phyloP scores from a whole-genome alignment of 2,888 invertebrate species.

The Rhopalosiphum nymphaeae region DNA sequence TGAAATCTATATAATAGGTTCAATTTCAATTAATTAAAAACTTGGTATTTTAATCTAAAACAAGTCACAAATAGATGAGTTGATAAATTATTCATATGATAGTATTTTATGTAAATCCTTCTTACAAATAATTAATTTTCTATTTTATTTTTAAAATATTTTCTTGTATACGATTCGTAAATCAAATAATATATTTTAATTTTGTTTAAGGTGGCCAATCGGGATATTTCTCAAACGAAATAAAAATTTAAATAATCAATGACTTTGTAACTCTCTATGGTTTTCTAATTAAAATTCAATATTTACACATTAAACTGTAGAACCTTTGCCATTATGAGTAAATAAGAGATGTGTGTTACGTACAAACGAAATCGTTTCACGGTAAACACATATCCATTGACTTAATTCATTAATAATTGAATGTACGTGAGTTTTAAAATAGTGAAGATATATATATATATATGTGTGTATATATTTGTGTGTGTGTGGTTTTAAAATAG shows the following conservation, averaged over 20 bases:
- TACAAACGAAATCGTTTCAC: background rate
- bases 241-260: background rate
- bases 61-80: background rate
- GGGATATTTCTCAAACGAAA: background rate
- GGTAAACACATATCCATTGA: background rate
- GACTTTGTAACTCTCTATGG: background rate
- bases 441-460: background rate
- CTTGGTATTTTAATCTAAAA: background rate
- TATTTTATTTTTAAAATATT: constrained; percentile 5
- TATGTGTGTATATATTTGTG: background rate
- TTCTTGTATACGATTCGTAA: background rate
- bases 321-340: background rate
- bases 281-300: constrained; percentile 21
- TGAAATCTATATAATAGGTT: background rate
- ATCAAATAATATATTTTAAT: background rate
- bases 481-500: background rate
- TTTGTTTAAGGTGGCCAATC: background rate
- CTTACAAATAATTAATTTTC: background rate
- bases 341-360: background rate
- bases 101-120: background rate
- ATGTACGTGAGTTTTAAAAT: background rate
- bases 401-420: constrained; percentile 7
- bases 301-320: background rate
- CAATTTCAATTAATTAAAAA: background rate
- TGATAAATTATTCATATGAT: background rate